phyloP scores from a whole-genome alignment of 2,888 invertebrate species.

The Osedax fenrisi region DNA sequence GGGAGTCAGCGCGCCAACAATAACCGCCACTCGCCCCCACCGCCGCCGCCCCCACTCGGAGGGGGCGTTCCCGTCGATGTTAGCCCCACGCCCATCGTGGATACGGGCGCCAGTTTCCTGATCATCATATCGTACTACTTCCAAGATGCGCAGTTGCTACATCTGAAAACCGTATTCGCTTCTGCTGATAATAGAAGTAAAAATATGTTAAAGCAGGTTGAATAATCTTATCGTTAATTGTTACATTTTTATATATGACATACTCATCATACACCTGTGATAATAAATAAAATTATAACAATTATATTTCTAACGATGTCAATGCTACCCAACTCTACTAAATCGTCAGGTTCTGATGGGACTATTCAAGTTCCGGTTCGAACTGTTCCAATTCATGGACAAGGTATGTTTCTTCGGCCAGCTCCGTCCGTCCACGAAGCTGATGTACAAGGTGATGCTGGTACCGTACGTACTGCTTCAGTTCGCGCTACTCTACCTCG shows the following conservation, averaged over 20 bases:
- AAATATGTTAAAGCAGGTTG: slow-evolving; percentile 31
- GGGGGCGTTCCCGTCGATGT: neutral
- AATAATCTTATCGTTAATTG: too few relatives aligned
- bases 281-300: too few relatives aligned
- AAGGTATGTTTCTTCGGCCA: slow-evolving; percentile 33
- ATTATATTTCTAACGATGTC: too few relatives aligned
- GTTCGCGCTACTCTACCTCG: slow-evolving; percentile 31
- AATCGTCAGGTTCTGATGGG: slow-evolving; percentile 31
- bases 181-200: slow-evolving; percentile 29
- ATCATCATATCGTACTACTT: slow-evolving; percentile 37
- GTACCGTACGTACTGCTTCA: slow-evolving; percentile 34
- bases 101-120: slow-evolving; percentile 35
- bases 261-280: too few relatives aligned
- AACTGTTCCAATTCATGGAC: slow-evolving; percentile 35
- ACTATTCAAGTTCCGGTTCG: slow-evolving; percentile 34
- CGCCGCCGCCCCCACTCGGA: neutral
- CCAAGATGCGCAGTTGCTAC: slow-evolving; percentile 35
- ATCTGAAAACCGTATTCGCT: slow-evolving; percentile 33
- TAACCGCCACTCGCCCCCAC: neutral
- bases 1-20: neutral
- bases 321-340: too few relatives aligned
- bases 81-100: slow-evolving; percentile 22
- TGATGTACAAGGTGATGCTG: slow-evolving; percentile 29
- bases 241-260: too few relatives aligned
- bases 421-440: slow-evolving; percentile 27